Evolutionary conservation across 2,797 vertebrate genomes (phyloP).

Genomic region (Epinephelus coioides): DNA sequence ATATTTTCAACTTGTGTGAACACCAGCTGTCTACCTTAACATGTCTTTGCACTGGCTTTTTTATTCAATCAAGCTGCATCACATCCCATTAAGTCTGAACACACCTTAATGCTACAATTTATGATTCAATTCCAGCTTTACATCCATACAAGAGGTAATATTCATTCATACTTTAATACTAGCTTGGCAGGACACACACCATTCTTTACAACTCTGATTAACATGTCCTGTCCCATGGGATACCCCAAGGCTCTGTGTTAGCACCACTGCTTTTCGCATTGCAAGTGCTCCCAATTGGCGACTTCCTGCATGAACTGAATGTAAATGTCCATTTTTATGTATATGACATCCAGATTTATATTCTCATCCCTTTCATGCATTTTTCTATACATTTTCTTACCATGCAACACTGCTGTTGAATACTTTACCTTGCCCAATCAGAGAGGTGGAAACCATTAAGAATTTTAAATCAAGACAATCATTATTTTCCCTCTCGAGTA

Average conservation of each 20-base stretch:
- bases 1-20: no score
- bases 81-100: not conserved
- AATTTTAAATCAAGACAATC: not conserved
- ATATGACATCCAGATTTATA: slow-evolving; percentile 4
- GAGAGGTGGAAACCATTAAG: not conserved
- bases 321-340: not conserved
- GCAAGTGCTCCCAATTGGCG: not conserved
- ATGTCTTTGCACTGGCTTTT: not conserved
- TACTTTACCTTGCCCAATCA: not conserved
- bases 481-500: not conserved
- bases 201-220: not conserved
- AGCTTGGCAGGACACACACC: no score
- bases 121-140: not conserved
- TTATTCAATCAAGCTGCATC: not conserved
- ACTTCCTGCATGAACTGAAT: not conserved
- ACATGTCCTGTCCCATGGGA: not conserved
- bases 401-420: not conserved
- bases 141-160: not conserved
- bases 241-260: not conserved
- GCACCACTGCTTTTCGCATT: not conserved
- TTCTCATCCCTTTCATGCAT: not conserved
- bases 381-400: not conserved
- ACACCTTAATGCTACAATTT: not conserved
- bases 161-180: not conserved
- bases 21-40: not conserved